These are phyloP conservation scores for Rhinoptilus africanus DNA, from an alignment of 2,113 vertebrate species.

Conservation along the genomic window DNA sequence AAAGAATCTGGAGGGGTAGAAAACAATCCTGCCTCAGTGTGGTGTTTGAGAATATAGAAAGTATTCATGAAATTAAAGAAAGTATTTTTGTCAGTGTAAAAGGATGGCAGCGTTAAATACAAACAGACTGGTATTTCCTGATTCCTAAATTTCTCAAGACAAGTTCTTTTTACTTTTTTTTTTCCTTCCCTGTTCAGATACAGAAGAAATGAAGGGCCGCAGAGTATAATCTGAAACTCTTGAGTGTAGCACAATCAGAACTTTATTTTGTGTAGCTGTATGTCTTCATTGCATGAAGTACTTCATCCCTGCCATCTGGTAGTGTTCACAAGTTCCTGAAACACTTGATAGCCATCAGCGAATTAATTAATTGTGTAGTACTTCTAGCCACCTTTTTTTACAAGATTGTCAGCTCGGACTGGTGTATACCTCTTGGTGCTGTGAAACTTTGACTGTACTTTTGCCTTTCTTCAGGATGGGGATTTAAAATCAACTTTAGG, in stretches of 20 bases:
- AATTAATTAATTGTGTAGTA: neutral
- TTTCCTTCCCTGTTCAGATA: neutral
- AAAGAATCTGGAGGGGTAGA: neutral
- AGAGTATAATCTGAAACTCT: neutral
- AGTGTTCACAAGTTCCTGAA: neutral
- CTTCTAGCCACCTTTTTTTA: neutral
- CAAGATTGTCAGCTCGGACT: neutral
- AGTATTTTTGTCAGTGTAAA: neutral
- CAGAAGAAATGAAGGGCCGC: fast-evolving
- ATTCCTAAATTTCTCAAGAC: neutral
- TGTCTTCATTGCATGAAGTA: neutral
- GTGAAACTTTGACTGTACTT: neutral
- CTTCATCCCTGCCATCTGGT: neutral
- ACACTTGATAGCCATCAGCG: neutral
- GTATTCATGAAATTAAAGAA: neutral
- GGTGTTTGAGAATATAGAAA: neutral
- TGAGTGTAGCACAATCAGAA: neutral
- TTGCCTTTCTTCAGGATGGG: neutral
- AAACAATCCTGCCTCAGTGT: neutral
- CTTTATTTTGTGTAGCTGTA: neutral
- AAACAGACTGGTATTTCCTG: neutral
- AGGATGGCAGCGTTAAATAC: neutral
- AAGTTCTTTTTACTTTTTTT: fast-evolving
- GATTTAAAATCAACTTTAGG: neutral
- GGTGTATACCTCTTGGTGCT: neutral